Evolutionary conservation across 2,113 vertebrate species (phyloP), one percentile per base, ranked within the genome.

Genomic region (Bombycilla garrulus): DNA sequence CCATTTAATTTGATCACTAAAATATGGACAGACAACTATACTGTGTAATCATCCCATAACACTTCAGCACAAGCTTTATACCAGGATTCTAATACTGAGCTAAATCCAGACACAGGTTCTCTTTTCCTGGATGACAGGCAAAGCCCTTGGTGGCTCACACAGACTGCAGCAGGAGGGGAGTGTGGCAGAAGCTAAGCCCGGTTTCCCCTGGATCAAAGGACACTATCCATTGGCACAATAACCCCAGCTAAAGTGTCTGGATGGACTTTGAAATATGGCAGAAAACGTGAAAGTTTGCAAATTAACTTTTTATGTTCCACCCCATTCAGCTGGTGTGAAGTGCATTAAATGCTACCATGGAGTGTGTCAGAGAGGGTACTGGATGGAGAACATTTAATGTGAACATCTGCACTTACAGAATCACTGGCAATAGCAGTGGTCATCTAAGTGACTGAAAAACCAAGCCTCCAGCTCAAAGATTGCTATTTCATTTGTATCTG

Each of bases 261-360:
- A 96, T 86, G 96, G 95, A 97, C 96, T 97, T 97, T 97, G 96
- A 96, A 92, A 97, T 96, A 77, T 33, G 61, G 54, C 48, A 89
- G 86, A 95, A 97, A 97, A 96, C 0, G 35, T 70, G 78, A 95
- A 96, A 86, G 95, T 88, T 95, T 97, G 96, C 96, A 96, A 96
- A 96, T 97, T 97, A 97, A 97, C 96, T 96, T 95, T 95, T 56
- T 47, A 67, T 54, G 86, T 93, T 93, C 90, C 64, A 62, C 79
- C 86, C 53, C 44, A 71, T 58, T 85, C 72, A 1, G 57, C 40
- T 42, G 6, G 62, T 28, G 45, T 71, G 72, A 86, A 82, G 74
- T 28, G 56, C 54, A 62, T 71, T 74, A 83, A 78, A 67, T 31
- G 47, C 71, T 71, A 44, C 65, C 38, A 71, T 2, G 29, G 56